Base-by-base conservation (phyloP, 2,888 invertebrate species). In the Lathronympha strigana region DNA sequence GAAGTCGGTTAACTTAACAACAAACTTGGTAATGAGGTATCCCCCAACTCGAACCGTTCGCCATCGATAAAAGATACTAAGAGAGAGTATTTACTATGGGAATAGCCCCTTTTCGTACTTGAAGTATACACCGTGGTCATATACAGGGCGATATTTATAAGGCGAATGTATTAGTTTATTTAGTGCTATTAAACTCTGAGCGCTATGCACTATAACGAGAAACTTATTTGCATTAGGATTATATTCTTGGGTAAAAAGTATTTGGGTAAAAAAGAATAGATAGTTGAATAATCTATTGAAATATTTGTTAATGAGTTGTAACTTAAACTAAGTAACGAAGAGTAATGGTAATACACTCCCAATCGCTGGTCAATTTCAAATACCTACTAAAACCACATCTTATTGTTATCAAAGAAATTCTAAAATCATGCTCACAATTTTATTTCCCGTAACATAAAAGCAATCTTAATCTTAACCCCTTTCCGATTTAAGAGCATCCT, bases 11-110 rank as follows among this genome's bases (percentile, higher is more conserved):
- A 76, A 80, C 77, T 78, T 68, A 72, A 69, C 70, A 75, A 72
- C 76, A 76, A 88, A 88, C 74, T 88, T 86, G 63, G 82, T 88
- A 88, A 89, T 88, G 86, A 88, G 86, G 81, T 87, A 87, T 83
- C 78, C 82, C 81, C 81, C 75, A 77, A 74, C 69, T 73, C 72
- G 68, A 66, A 64, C 69, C 63, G 60, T 66, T 57, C 23, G 13
- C 40, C 5, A 25, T 54, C 38, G 25, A 15, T 1, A 25, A 23
- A 54, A 54, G 38, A 40, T 15, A 40, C 23, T 53, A 53, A 53
- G 21, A 31, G 21, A 36, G n/a, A n/a, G 9, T 4, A 11, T 43
- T 28, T 13, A 17, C 17, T 55, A 28, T 28, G 2, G 8, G n/a
- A 13, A 54, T 49, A 17, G 1, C 31, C 33, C 51, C 51, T 15